Conservation (phyloP, 37 sponge, comb jelly and placozoan species). For the Corticium candelabrum region DNA sequence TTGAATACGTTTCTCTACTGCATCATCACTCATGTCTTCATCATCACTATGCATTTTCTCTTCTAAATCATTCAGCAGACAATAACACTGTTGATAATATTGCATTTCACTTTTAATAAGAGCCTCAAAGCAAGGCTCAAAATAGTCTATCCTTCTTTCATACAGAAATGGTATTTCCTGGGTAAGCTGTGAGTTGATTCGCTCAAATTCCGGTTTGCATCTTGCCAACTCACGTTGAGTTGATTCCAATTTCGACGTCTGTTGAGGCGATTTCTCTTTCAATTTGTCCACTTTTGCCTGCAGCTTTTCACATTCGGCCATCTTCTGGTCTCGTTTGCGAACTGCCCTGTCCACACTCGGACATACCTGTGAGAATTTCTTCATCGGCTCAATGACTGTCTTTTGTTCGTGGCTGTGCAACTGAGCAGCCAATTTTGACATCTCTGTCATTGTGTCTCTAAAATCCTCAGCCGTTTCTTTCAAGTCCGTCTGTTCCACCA, state of each 20-base stretch:
- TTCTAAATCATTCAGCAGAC: not conserved
- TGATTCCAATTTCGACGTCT: not conserved
- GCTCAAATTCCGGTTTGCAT: not conserved
- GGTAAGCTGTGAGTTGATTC: not conserved
- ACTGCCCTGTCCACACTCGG: not conserved
- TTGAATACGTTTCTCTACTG: not conserved
- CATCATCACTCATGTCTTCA: not conserved
- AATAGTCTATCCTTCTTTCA: not conserved
- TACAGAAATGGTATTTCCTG: not conserved
- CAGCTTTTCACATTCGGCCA: not conserved
- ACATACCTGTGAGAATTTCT: not conserved
- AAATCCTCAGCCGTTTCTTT: not conserved
- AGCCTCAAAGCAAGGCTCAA: not conserved
- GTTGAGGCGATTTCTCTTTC: not conserved
- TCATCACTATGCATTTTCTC: not conserved
- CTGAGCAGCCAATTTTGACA: not conserved
- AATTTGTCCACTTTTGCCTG: not conserved
- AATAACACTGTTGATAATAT: not conserved
- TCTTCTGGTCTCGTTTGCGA: not conserved
- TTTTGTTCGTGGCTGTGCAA: not conserved
- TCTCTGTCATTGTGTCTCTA: not conserved
- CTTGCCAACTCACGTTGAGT: not conserved
- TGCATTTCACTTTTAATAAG: not conserved
- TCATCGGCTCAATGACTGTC: not conserved
- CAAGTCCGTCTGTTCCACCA: not conserved